A percentile compares a stretch with the other conserved stretches of the same genome.
phyloP scores from a whole-genome alignment of 92 coral and sea anemone genomes.

The Porites cylindrica region DNA sequence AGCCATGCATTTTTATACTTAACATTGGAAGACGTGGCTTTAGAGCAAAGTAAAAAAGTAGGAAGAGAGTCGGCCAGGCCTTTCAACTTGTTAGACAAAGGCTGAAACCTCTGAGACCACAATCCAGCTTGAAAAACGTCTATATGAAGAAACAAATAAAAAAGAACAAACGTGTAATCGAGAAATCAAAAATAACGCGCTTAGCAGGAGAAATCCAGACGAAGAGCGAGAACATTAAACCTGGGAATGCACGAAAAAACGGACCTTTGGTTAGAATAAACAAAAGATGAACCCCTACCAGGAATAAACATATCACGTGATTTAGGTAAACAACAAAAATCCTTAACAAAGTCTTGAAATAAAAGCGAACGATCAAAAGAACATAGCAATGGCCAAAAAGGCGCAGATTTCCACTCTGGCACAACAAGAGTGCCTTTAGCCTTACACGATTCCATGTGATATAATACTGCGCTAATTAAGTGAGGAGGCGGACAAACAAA shows the following conservation, averaged over 20 bases:
- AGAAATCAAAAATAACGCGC: background rate
- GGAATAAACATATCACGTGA: constrained; percentile 32
- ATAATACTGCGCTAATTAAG: constrained; percentile 49
- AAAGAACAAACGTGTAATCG: constrained; percentile 23
- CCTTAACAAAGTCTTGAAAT: constrained; percentile 44
- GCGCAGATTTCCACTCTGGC: constrained; percentile 47
- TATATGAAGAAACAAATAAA: too few relatives aligned
- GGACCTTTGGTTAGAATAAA: constrained; percentile 23
- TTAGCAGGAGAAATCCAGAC: background rate
- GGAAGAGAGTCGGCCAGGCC: too few relatives aligned
- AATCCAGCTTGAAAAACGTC: too few relatives aligned
- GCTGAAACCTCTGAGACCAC: too few relatives aligned
- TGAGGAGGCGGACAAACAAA: constrained; percentile 62
- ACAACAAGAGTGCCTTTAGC: constrained; percentile 60
- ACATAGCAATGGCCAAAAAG: constrained; percentile 62
- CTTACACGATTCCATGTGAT: constrained; percentile 53
- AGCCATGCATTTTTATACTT: constrained; percentile 62
- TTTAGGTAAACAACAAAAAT: constrained; percentile 41
- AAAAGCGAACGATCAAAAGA: background rate
- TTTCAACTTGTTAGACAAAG: too few relatives aligned
- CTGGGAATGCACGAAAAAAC: constrained; percentile 34
- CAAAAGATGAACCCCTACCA: constrained; percentile 45
- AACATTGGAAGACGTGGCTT: constrained; percentile 55
- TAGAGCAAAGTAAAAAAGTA: constrained; percentile 5
- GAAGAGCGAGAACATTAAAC: background rate